Base-by-base conservation (phyloP, 2,113 vertebrate genomes). In the Dissostichus mawsoni region DNA sequence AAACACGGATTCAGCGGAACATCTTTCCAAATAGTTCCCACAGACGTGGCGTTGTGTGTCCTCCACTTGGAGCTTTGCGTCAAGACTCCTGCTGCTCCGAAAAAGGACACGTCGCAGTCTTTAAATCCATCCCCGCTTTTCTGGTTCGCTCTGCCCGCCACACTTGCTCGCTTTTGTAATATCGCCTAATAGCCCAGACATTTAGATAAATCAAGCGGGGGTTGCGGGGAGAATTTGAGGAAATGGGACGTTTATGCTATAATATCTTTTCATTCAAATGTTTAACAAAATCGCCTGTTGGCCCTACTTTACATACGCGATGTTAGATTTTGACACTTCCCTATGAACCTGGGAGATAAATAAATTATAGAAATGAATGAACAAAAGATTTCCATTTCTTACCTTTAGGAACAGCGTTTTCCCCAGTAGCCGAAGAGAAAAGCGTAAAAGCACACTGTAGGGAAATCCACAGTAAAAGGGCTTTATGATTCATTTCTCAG, bases 321-420 rank as follows among this genome's bases (percentile, higher is more conserved):
- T 29, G n/a, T 16, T 25, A 2, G 14, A 1, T 58, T 63, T 1
- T 68, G 55, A 48, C 41, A 29, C 13, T 20, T 47, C 1, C 29
- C 12, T 5, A 4, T 8, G 17, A 63, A 8, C n/a, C 63, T 25
- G 11, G 1, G 4, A 23, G 11, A 45, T 18, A 53, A 57, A 61
- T 13, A 51, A 65, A 62, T 20, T 0, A 44, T 1, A 65, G 1
- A 25, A 66, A 58, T 72, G 45, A 84, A 78, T 71, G 62, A 71
- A 82, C 33, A 73, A 75, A 18, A 65, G 74, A 73, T 25, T 70
- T 76, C 7, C 4, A 7, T 51, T 17, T 78, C 87, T 92, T 91
- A 95, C 95, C 95, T 87, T 89, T 82, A 0, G 81, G 57, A 56
- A 76, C 78, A 33, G 66, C 68, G 77, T 89, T 92, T 80, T 91